These are phyloP conservation scores for Pseudopipra pipra DNA, from an alignment of 2,113 vertebrate species.

Conservation along the genomic window DNA sequence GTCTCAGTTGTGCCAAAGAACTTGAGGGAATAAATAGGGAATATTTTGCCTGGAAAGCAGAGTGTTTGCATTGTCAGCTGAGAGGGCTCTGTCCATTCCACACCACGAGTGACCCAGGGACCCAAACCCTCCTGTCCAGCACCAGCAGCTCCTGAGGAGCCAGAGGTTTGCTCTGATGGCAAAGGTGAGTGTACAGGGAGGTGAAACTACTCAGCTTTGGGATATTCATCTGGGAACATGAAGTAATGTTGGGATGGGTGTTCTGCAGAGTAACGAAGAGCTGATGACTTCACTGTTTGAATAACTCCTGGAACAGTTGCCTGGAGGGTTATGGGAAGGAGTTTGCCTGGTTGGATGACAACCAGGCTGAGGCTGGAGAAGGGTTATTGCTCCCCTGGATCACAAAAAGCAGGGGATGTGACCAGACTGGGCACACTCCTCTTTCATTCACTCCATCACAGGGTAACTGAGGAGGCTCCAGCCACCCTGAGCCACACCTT, in stretches of 20 bases:
- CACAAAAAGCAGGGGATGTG: background rate
- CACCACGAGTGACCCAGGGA: background rate
- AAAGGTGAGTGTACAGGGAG: background rate
- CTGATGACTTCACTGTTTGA: background rate
- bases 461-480: too few relatives aligned
- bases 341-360: background rate
- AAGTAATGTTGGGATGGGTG: background rate
- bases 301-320: background rate
- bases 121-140: background rate
- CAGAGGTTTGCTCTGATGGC: background rate
- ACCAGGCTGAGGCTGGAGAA: background rate
- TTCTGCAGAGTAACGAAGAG: background rate
- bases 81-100: background rate
- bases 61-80: accelerated
- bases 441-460: background rate
- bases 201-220: background rate
- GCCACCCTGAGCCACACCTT: background rate
- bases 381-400: background rate
- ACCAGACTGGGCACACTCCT: accelerated
- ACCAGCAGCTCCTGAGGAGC: background rate
- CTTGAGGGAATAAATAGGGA: accelerated
- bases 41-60: background rate
- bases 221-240: background rate
- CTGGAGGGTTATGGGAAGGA: background rate
- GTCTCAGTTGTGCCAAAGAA: background rate